These are phyloP conservation scores for Brachionus calyciflorus DNA, from an alignment of 1,140 invertebrate genomes.

Conservation along the genomic window DNA sequence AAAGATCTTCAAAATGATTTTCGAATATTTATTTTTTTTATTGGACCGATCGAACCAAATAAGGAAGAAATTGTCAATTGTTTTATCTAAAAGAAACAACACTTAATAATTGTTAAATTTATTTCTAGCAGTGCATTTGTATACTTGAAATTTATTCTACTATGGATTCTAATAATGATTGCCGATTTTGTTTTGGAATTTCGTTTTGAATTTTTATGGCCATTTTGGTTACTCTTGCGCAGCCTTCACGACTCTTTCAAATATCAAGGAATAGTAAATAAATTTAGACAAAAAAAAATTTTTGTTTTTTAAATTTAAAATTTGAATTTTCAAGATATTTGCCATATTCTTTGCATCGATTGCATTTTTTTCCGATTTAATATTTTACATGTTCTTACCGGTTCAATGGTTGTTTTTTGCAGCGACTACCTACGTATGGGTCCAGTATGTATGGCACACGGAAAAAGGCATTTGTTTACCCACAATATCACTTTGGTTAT, in stretches of 20 bases:
- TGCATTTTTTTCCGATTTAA: constrained; percentile 93
- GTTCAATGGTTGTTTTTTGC: constrained; percentile 96
- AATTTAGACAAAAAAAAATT: background rate
- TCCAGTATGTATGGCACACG: constrained; percentile 96
- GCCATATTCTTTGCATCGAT: constrained; percentile 97
- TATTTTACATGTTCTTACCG: constrained; percentile 98
- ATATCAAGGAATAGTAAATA: constrained; percentile 93
- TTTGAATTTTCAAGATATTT: constrained; percentile 75
- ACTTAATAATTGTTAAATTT: background rate
- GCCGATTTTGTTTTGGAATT: constrained; percentile 97
- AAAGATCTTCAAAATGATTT: too few relatives aligned
- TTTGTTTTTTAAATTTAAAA: background rate
- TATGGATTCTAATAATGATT: constrained; percentile 90
- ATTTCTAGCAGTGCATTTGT: constrained; percentile 73
- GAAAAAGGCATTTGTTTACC: constrained; percentile 89
- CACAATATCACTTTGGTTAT: constrained; percentile 86
- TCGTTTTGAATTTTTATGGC: constrained; percentile 98
- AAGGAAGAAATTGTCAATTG: too few relatives aligned
- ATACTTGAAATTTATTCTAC: constrained; percentile 89
- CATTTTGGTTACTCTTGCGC: constrained; percentile 91
- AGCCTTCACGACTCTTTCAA: constrained; percentile 97
- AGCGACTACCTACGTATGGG: constrained; percentile 97
- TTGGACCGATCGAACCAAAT: too few relatives aligned
- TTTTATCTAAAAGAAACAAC: too few relatives aligned
- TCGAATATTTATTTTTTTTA: too few relatives aligned